Percentiles rank a stretch among this genome's conserved stretches.
phyloP scores from a whole-genome alignment of 2,797 vertebrate species.

The Poeciliopsis paucimaculata region DNA sequence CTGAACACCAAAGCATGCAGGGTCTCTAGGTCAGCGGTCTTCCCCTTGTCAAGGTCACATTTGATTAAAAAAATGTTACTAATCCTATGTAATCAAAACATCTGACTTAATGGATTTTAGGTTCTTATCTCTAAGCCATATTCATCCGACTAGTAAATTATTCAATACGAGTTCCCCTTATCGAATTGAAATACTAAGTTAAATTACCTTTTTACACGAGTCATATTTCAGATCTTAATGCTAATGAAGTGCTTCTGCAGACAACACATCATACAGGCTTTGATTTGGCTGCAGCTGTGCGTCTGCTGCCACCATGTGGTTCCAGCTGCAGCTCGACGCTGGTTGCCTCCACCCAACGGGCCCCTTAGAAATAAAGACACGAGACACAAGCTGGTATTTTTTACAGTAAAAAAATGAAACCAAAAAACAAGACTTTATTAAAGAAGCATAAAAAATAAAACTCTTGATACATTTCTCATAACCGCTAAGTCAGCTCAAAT shows the following conservation, averaged over 20 bases:
- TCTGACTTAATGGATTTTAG: background rate
- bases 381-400: slow-evolving; percentile 66
- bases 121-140: background rate
- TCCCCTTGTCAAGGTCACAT: background rate
- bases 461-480: slow-evolving; percentile 99
- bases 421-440: slow-evolving; percentile 89
- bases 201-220: background rate
- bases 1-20: background rate
- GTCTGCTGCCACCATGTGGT: slow-evolving; percentile 60
- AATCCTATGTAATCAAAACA: background rate
- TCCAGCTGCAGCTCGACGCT: background rate
- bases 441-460: slow-evolving; percentile 98
- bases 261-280: background rate
- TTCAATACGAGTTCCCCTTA: background rate
- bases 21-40: background rate
- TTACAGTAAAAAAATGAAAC: slow-evolving; percentile 85
- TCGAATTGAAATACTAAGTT: background rate
- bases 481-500: slow-evolving; percentile 96
- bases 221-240: background rate
- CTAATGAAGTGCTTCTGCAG: background rate
- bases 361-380: slow-evolving; percentile 51
- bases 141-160: background rate
- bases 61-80: too few species aligned
- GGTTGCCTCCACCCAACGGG: too few species aligned
- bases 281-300: background rate